These are phyloP conservation scores for Perca flavescens DNA, from an alignment of 2,113 vertebrate species.

Conservation along the genomic window DNA sequence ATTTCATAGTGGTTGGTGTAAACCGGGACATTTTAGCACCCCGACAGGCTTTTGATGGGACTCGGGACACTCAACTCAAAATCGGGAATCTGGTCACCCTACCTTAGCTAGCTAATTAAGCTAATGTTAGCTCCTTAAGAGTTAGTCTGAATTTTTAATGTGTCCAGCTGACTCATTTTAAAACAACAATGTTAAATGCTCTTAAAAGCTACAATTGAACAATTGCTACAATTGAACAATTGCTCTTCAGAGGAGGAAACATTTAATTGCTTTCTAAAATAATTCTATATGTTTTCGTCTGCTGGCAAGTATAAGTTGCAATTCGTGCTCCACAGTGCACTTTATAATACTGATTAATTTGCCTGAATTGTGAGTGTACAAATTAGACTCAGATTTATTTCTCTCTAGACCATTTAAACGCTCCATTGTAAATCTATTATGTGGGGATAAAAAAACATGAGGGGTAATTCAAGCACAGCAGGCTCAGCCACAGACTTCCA, in stretches of 20 bases:
- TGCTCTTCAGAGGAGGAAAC: not conserved
- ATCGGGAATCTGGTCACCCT: too few relatives aligned
- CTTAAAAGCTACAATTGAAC: not conserved
- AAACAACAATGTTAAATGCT: not conserved
- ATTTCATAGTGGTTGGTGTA: too few relatives aligned
- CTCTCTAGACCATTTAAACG: constrained; percentile 37
- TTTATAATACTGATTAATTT: constrained; percentile 43
- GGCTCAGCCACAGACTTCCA: constrained; percentile 31
- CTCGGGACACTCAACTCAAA: too few relatives aligned
- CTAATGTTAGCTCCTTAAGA: not conserved
- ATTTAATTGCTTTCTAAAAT: constrained; percentile 15
- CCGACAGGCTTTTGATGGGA: too few relatives aligned
- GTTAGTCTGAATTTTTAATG: not conserved
- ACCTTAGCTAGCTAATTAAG: not conserved
- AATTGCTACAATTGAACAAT: not conserved
- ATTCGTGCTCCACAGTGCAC: not conserved
- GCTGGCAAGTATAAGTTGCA: constrained; percentile 23
- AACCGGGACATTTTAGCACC: too few relatives aligned
- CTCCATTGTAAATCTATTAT: constrained; percentile 47
- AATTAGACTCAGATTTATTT: constrained; percentile 48
- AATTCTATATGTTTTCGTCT: not conserved
- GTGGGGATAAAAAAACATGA: not conserved
- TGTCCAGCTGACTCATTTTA: not conserved
- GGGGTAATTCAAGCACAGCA: constrained; percentile 35
- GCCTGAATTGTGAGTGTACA: constrained; percentile 32